Conservation (phyloP, 2,888 invertebrate species). For the Carabus problematicus region DNA sequence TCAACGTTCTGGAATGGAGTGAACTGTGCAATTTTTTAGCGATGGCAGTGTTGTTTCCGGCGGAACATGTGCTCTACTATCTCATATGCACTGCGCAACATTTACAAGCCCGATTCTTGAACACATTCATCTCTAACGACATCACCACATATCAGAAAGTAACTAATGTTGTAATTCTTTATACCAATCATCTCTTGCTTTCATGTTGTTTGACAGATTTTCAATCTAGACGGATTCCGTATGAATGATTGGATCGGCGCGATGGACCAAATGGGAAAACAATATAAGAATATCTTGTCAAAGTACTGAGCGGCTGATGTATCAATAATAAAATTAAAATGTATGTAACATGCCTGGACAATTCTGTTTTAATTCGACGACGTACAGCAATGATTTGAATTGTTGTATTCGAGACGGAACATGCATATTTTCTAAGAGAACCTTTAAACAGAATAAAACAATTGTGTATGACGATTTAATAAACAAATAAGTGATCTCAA, state of each 20-base stretch:
- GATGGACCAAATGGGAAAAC: slow-evolving; percentile 46
- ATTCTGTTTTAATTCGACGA: no score
- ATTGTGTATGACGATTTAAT: no score
- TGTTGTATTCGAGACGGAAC: no score
- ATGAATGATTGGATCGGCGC: slow-evolving; percentile 44
- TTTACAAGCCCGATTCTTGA: slow-evolving; percentile 23
- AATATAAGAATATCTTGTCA: slow-evolving; percentile 45
- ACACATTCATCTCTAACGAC: slow-evolving; percentile 14
- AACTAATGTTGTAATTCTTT: slow-evolving; percentile 4
- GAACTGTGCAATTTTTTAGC: slow-evolving; percentile 48
- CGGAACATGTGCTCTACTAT: slow-evolving; percentile 47
- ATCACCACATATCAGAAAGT: slow-evolving; percentile 24
- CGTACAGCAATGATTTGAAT: no score
- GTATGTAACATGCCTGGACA: no score
- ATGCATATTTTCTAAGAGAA: no score
- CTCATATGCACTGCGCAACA: slow-evolving; percentile 36
- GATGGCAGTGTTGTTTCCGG: slow-evolving; percentile 46
- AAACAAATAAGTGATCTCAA: no score
- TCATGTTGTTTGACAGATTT: slow-evolving; percentile 47
- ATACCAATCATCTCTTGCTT: not conserved
- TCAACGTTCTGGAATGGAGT: slow-evolving; percentile 46
- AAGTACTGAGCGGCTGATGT: slow-evolving; percentile 2
- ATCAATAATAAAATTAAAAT: no score
- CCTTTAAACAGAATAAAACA: no score
- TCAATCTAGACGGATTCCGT: slow-evolving; percentile 44